These are phyloP conservation scores for Baryphthengus martii DNA, from an alignment of 2,113 vertebrate species.

Conservation along the genomic window DNA sequence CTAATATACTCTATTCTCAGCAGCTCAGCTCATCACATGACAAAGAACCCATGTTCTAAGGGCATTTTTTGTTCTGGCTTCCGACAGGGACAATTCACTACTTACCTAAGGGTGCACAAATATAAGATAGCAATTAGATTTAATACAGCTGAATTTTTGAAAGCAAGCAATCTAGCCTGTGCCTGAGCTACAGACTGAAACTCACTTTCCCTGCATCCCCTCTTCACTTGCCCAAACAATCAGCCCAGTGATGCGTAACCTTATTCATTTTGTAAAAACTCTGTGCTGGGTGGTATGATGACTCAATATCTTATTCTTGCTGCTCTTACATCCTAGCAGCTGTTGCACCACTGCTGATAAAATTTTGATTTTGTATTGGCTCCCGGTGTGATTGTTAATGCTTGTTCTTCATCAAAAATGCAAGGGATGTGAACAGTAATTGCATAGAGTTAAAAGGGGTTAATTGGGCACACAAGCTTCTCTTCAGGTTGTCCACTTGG, in stretches of 20 bases:
- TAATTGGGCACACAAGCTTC: background rate
- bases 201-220: background rate
- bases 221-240: background rate
- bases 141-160: conserved; percentile 35
- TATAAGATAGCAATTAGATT: background rate
- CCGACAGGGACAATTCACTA: background rate
- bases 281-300: background rate
- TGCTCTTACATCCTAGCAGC: background rate
- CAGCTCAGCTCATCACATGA: background rate
- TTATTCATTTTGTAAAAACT: conserved; percentile 8
- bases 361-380: background rate
- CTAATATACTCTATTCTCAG: background rate
- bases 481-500: background rate
- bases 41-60: background rate
- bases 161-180: background rate
- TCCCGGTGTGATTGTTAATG: conserved; percentile 32
- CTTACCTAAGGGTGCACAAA: background rate
- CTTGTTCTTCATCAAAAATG: conserved; percentile 26
- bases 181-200: background rate
- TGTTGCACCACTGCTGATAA: background rate
- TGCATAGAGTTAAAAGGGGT: conserved; percentile 37
- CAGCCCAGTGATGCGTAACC: background rate
- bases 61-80: background rate
- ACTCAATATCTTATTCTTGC: background rate
- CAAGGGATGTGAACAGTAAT: conserved; percentile 44